Conservation (phyloP, 1,140 invertebrate genomes). For the Atta texana region DNA sequence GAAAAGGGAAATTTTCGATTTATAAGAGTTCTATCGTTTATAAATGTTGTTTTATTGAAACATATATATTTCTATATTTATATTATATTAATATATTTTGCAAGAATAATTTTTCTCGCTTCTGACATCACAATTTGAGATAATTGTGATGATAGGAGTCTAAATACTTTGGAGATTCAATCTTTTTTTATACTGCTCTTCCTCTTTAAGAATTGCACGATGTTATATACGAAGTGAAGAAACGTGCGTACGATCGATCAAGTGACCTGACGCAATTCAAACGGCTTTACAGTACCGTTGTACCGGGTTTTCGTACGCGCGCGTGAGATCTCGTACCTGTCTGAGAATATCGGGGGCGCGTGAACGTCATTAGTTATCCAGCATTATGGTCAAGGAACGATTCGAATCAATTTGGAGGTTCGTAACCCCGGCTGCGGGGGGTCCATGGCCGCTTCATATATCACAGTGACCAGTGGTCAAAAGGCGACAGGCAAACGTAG, state of each 20-base stretch:
- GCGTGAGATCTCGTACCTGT: constrained; percentile 62
- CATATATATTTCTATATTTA: too few relatives aligned
- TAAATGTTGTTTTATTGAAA: too few relatives aligned
- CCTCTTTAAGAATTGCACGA: constrained; percentile 1
- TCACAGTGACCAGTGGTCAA: constrained; percentile 65
- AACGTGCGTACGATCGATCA: constrained; percentile 43
- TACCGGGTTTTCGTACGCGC: constrained; percentile 44
- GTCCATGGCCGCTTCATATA: constrained; percentile 71
- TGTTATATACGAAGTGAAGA: constrained; percentile 2
- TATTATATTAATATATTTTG: too few relatives aligned
- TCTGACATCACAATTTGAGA: too few relatives aligned
- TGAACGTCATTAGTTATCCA: constrained; percentile 75
- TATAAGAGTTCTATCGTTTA: too few relatives aligned
- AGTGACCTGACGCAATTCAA: constrained; percentile 44
- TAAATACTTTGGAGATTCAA: background rate
- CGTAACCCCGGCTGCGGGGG: constrained; percentile 66
- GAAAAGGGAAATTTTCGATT: too few relatives aligned
- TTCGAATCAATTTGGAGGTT: constrained; percentile 78
- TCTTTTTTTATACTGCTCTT: background rate
- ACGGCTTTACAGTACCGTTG: constrained; percentile 42
- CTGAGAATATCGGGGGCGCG: constrained; percentile 62
- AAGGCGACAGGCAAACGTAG: constrained; percentile 27
- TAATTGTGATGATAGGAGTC: too few relatives aligned
- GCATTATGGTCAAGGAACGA: constrained; percentile 74
- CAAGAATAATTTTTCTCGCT: too few relatives aligned